Evolutionary conservation across 1,140 invertebrate genomes (phyloP).

Genomic region (Tetragonula clypearis): DNA sequence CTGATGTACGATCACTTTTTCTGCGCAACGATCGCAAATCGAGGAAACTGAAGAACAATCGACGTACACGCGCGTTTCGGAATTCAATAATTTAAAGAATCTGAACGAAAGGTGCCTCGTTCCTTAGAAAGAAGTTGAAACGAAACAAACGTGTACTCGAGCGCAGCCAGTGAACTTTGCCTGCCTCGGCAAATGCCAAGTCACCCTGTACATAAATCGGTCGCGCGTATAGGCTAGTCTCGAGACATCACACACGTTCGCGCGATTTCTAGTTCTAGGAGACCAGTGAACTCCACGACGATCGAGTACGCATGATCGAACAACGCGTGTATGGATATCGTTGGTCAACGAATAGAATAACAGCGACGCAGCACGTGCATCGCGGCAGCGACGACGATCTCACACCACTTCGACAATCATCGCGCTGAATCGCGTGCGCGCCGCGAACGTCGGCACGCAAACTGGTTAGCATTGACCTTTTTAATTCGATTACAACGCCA

Average conservation of each 20-base stretch:
- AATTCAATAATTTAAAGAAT: too few species aligned
- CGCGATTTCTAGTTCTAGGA: conserved; percentile 44
- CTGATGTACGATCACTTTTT: too few species aligned
- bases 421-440: conserved; percentile 21
- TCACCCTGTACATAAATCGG: conserved; percentile 14
- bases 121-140: too few species aligned
- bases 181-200: neutral
- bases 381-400: neutral
- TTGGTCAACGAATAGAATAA: neutral
- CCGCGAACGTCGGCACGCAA: too few species aligned
- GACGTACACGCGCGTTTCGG: too few species aligned
- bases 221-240: conserved; percentile 14
- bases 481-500: conserved; percentile 64
- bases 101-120: too few species aligned
- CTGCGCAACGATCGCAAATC: too few species aligned
- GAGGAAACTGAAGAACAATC: too few species aligned
- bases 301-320: neutral
- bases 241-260: conserved; percentile 22
- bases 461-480: conserved; percentile 68
- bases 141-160: neutral
- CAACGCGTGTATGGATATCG: neutral
- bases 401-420: neutral
- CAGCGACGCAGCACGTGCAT: neutral
- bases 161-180: neutral
- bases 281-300: conserved; percentile 42